phyloP scores from a whole-genome alignment of 2,888 invertebrate species.

The Lymantria monacha region DNA sequence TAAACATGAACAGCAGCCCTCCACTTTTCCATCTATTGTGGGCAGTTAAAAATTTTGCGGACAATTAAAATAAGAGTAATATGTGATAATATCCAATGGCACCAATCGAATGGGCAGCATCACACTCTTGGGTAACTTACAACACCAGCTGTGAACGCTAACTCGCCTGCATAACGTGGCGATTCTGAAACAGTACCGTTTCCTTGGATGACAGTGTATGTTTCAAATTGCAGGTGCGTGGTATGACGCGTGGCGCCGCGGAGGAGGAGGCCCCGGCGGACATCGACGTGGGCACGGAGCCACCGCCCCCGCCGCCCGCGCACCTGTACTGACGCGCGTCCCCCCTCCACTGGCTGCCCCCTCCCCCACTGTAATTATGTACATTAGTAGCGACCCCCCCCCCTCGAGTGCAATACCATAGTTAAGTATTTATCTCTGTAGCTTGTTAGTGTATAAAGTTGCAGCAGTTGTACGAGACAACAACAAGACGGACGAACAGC shows the following conservation, averaged over 20 bases:
- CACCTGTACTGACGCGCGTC: conserved; percentile 20
- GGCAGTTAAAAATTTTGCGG: too few relatives aligned
- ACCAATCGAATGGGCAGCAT: too few relatives aligned
- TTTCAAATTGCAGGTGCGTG: conserved; percentile 59
- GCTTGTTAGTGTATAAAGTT: conserved; percentile 70
- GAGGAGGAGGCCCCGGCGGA: conserved; percentile 72
- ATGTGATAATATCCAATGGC: too few relatives aligned
- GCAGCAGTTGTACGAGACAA: conserved; percentile 24
- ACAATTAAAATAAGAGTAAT: too few relatives aligned
- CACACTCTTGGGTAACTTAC: too few relatives aligned
- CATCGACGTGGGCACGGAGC: conserved; percentile 78
- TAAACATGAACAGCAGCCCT: too few relatives aligned
- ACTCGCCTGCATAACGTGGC: too few relatives aligned
- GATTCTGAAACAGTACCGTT: too few relatives aligned
- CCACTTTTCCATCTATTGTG: too few relatives aligned
- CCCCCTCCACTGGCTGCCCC: conserved; percentile 3
- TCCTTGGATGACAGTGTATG: not conserved
- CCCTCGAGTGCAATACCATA: conserved; percentile 78
- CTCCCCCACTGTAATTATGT: conserved; percentile 68
- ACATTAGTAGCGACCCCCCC: conserved; percentile 58
- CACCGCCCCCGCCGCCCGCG: conserved; percentile 58
- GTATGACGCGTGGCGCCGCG: conserved; percentile 43
- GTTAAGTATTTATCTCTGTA: conserved; percentile 79
- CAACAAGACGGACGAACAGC: not conserved
- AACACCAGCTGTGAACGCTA: too few relatives aligned